A percentile compares a stretch with the other conserved stretches of the same genome.
Conservation (phyloP, 2,888 invertebrate genomes). For the Alitta virens region DNA sequence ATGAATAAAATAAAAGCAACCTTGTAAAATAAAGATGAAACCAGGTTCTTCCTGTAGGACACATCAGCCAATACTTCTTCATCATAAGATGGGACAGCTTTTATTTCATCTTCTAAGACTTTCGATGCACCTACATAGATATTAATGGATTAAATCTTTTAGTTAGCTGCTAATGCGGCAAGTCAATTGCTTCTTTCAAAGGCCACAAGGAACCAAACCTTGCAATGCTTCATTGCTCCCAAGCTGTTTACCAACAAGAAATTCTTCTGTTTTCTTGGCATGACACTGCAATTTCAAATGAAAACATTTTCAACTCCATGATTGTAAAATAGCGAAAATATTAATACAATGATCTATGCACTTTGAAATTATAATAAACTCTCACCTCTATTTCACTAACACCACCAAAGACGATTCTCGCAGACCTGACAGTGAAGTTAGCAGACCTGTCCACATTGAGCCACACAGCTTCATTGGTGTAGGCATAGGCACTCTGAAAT, state of each 20-base stretch:
- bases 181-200: no score
- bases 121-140: constrained; percentile 60
- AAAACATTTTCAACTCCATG: no score
- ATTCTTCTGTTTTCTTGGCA: constrained; percentile 60
- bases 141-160: no score
- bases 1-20: constrained; percentile 55
- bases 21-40: constrained; percentile 79
- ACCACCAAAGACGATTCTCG: constrained; percentile 65
- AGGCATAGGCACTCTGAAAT: background rate
- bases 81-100: constrained; percentile 62
- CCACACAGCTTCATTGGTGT: background rate
- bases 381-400: constrained; percentile 69
- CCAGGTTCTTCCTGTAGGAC: constrained; percentile 69
- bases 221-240: constrained; percentile 40
- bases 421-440: no score
- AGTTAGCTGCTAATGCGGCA: no score
- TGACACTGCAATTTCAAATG: constrained; percentile 59
- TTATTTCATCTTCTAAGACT: constrained; percentile 64
- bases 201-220: no score
- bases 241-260: constrained; percentile 37
- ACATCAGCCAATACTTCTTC: constrained; percentile 68
- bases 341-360: no score
- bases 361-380: no score
- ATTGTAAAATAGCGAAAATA: no score
- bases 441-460: no score